Percentiles rank a stretch among this genome's conserved stretches.
phyloP scores from a whole-genome alignment of 1,140 invertebrate genomes.

The Littorina saxatilis region DNA sequence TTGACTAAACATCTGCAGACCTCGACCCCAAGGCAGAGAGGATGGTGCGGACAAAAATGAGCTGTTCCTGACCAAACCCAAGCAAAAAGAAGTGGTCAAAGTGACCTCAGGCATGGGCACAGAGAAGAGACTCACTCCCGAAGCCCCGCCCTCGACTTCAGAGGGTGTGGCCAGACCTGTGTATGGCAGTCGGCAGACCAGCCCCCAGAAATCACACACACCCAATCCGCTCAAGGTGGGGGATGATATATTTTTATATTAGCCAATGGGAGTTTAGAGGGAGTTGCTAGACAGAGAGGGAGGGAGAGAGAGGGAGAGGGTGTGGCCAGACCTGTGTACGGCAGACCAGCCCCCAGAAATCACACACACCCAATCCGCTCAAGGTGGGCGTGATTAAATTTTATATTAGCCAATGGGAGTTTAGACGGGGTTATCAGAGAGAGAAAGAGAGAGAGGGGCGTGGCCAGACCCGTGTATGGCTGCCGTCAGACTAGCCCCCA shows the following conservation, averaged over 20 bases:
- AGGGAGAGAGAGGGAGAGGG: background rate
- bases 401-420: no score
- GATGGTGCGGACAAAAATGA: no score
- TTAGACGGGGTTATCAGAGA: no score
- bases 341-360: conserved; percentile 47
- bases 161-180: background rate
- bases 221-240: conserved; percentile 63
- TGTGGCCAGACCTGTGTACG: no score
- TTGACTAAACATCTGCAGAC: no score
- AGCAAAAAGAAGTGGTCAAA: no score
- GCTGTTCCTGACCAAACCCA: no score
- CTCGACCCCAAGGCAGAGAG: no score
- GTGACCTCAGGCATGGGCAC: background rate
- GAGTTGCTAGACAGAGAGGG: background rate
- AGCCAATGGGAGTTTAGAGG: no score
- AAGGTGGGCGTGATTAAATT: conserved; percentile 49
- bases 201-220: conserved; percentile 53
- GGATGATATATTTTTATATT: no score
- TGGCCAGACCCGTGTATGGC: background rate
- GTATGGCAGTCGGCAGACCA: conserved; percentile 20
- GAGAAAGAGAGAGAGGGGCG: background rate
- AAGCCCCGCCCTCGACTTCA: conserved; percentile 7
- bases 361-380: conserved; percentile 62
- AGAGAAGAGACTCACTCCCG: background rate
- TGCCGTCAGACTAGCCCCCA: conserved; percentile 39